Conservation (phyloP, 2,797 vertebrate species). For the Phoeniculus purpureus region DNA sequence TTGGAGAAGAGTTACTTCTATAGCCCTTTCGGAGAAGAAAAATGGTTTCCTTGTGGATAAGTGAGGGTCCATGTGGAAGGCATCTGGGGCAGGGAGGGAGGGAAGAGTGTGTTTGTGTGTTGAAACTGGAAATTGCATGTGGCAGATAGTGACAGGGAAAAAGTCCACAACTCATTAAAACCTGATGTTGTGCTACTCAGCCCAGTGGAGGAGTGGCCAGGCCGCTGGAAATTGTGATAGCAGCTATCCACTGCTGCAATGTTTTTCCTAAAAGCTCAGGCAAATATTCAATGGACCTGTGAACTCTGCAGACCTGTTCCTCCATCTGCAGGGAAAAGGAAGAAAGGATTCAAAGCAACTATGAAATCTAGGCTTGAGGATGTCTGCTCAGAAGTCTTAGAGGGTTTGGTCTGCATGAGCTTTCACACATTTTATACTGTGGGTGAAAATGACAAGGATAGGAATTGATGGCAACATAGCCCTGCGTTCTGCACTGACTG, state of each 20-base stretch:
- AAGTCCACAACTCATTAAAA: background rate
- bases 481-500: rapidly evolving
- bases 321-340: background rate
- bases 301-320: background rate
- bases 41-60: background rate
- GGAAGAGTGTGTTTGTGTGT: background rate
- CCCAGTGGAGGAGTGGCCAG: background rate
- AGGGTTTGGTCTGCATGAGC: background rate
- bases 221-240: background rate
- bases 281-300: background rate
- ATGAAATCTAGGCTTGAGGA: background rate
- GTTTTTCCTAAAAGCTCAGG: background rate
- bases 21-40: background rate
- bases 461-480: background rate
- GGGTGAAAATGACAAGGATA: background rate
- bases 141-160: background rate
- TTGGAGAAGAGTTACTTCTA: background rate
- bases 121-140: background rate
- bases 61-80: background rate
- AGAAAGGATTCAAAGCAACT: background rate
- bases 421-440: background rate
- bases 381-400: background rate
- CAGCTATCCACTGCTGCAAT: background rate
- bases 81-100: rapidly evolving
- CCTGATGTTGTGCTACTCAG: rapidly evolving